Percentiles rank a stretch among this genome's conserved stretches.
Conservation (phyloP, 2,113 vertebrate genomes). For the Macaca mulatta region DNA sequence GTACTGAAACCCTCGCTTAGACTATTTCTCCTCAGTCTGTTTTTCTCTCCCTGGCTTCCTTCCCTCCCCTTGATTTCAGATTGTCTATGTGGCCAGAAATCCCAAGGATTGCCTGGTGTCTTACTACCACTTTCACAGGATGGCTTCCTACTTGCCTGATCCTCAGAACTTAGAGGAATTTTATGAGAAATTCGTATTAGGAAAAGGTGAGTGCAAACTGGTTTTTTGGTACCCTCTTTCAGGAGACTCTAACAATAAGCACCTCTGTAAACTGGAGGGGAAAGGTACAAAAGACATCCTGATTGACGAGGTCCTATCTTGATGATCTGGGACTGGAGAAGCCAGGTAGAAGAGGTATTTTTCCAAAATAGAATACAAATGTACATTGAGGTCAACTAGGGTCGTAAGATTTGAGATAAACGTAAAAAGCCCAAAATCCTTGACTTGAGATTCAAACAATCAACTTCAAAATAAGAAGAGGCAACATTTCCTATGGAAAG, state of each 20-base stretch:
- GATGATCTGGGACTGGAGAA: not conserved
- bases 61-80: constrained; percentile 68
- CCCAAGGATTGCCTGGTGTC: constrained; percentile 89
- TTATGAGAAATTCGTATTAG: not conserved
- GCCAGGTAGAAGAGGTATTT: not conserved
- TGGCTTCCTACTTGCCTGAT: not conserved
- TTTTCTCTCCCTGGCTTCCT: not conserved
- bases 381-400: too few species aligned
- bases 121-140: constrained; percentile 84
- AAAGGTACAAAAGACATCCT: not conserved
- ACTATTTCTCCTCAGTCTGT: not conserved
- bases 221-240: not conserved
- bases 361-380: not conserved
- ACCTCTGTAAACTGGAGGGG: not conserved
- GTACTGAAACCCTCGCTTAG: not conserved
- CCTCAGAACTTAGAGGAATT: not conserved
- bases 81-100: constrained; percentile 89
- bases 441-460: not conserved
- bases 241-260: not conserved
- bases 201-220: not conserved
- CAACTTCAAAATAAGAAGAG: too few species aligned
- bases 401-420: not conserved
- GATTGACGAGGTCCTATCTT: not conserved
- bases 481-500: too few species aligned
- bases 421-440: not conserved